phyloP scores from a whole-genome alignment of 2,888 invertebrate species.

The Brenthis hecate region DNA sequence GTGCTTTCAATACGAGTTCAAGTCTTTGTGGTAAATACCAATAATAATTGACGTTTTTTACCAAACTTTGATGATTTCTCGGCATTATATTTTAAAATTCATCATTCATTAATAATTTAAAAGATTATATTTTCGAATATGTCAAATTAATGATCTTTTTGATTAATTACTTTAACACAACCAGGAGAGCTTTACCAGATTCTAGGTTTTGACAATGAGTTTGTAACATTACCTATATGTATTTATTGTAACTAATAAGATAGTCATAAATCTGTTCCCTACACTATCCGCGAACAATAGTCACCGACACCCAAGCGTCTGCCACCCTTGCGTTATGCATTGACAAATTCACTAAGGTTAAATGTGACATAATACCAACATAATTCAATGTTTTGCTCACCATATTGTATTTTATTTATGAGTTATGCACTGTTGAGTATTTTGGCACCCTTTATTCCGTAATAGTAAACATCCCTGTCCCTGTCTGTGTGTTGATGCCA shows the following conservation, averaged over 20 bases:
- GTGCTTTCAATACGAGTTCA: slow-evolving; percentile 51
- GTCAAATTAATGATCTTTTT: too few relatives aligned
- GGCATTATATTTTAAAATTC: too few relatives aligned
- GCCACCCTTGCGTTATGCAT: slow-evolving; percentile 61
- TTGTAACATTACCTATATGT: slow-evolving; percentile 11
- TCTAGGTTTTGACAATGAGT: background rate
- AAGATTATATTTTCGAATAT: too few relatives aligned
- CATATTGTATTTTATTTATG: slow-evolving; percentile 84
- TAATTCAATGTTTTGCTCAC: slow-evolving; percentile 84
- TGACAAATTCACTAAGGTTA: slow-evolving; percentile 81
- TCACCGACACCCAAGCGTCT: slow-evolving; percentile 65
- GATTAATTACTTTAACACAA: too few relatives aligned
- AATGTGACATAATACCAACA: slow-evolving; percentile 82
- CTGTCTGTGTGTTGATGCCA: slow-evolving; percentile 48
- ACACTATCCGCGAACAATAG: slow-evolving; percentile 62
- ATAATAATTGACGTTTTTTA: slow-evolving; percentile 1
- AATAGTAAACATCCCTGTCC: slow-evolving; percentile 44
- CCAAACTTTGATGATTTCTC: background rate
- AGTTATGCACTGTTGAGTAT: slow-evolving; percentile 75
- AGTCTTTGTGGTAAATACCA: slow-evolving; percentile 22
- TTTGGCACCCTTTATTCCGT: slow-evolving; percentile 51
- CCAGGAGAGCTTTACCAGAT: too few relatives aligned
- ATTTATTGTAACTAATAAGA: slow-evolving; percentile 34
- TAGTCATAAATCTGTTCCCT: slow-evolving; percentile 60
- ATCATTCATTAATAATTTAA: too few relatives aligned